phyloP scores from a whole-genome alignment of 2,113 vertebrate genomes.

The Coreoperca whiteheadi region DNA sequence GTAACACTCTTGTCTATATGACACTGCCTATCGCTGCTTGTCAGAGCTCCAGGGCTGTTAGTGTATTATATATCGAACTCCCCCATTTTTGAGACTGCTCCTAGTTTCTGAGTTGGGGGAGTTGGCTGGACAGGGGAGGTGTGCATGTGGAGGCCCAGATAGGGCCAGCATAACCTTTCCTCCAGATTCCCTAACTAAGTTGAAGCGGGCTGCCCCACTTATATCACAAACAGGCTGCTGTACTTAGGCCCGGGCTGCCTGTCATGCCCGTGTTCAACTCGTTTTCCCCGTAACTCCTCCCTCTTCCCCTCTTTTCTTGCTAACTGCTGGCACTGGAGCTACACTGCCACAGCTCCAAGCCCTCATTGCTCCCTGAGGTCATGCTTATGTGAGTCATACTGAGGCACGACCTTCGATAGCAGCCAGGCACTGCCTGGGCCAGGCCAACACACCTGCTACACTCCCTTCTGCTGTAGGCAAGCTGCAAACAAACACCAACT shows the following conservation, averaged over 20 bases:
- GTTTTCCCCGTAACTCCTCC: slow-evolving; percentile 63
- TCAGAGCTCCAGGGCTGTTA: slow-evolving; percentile 36
- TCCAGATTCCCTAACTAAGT: slow-evolving; percentile 75
- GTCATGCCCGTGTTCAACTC: slow-evolving; percentile 64
- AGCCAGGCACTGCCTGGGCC: slow-evolving; percentile 21
- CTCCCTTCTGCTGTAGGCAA: slow-evolving; percentile 28
- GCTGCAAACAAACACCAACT: slow-evolving; percentile 31
- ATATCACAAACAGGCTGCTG: slow-evolving; percentile 77
- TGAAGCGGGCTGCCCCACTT: slow-evolving; percentile 72
- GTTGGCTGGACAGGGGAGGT: slow-evolving; percentile 65
- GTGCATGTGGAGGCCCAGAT: slow-evolving; percentile 69
- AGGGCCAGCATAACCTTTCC: slow-evolving; percentile 79
- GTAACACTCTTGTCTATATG: slow-evolving; percentile 14
- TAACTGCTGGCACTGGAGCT: slow-evolving; percentile 57
- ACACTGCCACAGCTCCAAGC: slow-evolving; percentile 38
- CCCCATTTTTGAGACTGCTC: slow-evolving; percentile 57
- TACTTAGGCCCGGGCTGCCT: slow-evolving; percentile 57
- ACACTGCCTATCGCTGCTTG: slow-evolving; percentile 26
- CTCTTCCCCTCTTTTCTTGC: slow-evolving; percentile 25
- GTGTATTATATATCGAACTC: no score
- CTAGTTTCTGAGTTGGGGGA: slow-evolving; percentile 63
- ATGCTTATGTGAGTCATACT: slow-evolving; percentile 74
- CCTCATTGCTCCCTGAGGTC: slow-evolving; percentile 68
- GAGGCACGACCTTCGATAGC: slow-evolving; percentile 47
- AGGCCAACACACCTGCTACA: slow-evolving; percentile 59